Percentiles rank a stretch among this genome's conserved stretches.
phyloP scores from a whole-genome alignment of 1,140 invertebrate species.

The Diorhabda carinulata region DNA sequence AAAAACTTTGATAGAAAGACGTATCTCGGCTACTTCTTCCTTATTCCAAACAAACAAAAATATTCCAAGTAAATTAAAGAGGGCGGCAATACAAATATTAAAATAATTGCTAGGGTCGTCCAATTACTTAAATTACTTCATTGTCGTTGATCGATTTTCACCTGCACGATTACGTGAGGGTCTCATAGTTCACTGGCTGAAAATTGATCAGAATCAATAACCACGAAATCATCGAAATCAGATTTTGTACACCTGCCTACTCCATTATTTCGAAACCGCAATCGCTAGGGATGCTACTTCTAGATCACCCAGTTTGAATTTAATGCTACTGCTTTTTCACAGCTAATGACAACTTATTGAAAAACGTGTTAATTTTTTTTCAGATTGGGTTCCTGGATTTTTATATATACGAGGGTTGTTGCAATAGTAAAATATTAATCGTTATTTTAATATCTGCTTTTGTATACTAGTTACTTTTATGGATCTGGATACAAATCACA shows the following conservation, averaged over 20 bases:
- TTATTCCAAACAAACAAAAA: too few species aligned
- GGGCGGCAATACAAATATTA: too few species aligned
- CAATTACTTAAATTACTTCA: not conserved
- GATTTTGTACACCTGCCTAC: not conserved
- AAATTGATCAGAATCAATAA: conserved; percentile 1
- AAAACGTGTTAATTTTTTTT: not conserved
- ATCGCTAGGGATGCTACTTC: not conserved
- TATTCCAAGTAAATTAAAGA: too few species aligned
- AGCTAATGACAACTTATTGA: not conserved
- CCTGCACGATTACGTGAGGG: conserved; percentile 1
- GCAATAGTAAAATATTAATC: too few species aligned
- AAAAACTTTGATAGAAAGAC: too few species aligned
- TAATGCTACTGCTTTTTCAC: too few species aligned
- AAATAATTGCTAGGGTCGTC: not conserved
- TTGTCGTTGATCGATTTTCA: not conserved
- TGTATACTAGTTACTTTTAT: too few species aligned
- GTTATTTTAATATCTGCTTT: too few species aligned
- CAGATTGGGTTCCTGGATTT: not conserved
- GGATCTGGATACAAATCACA: too few species aligned
- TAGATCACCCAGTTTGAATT: not conserved
- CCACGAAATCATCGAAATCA: conserved; percentile 2
- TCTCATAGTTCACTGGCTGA: not conserved
- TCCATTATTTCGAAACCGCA: not conserved
- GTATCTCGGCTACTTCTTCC: too few species aligned
- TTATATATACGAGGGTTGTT: too few species aligned